Evolutionary conservation across 92 coral and sea anemone species (phyloP).

Genomic region (Desmophyllum pertusum): DNA sequence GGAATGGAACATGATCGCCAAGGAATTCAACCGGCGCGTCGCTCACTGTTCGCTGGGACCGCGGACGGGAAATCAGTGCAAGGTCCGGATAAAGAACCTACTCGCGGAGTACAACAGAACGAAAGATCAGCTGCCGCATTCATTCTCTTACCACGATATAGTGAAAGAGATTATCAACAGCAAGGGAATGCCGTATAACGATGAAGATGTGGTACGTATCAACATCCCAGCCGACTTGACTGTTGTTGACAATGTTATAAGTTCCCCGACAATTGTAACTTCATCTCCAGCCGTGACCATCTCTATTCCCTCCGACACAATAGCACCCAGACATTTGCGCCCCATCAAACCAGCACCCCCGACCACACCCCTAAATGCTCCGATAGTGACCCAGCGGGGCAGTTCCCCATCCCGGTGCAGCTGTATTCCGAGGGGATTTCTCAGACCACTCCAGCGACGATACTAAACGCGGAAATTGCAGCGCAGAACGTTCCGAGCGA

Average conservation of each 20-base stretch:
- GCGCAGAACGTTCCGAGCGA: slow-evolving; percentile 15
- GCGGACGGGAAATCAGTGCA: slow-evolving; percentile 87
- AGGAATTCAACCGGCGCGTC: slow-evolving; percentile 74
- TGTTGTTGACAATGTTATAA: background rate
- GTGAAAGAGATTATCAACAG: slow-evolving; percentile 60
- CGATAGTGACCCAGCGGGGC: slow-evolving; percentile 30
- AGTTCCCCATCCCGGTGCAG: slow-evolving; percentile 24
- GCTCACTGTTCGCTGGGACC: slow-evolving; percentile 78
- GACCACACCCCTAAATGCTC: slow-evolving; percentile 44
- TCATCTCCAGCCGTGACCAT: slow-evolving; percentile 8
- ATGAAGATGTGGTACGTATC: slow-evolving; percentile 28
- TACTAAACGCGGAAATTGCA: background rate
- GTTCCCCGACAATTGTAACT: slow-evolving; percentile 15
- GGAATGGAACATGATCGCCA: slow-evolving; percentile 86
- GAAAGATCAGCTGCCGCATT: slow-evolving; percentile 69
- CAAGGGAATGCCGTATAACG: slow-evolving; percentile 27
- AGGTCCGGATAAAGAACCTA: slow-evolving; percentile 81
- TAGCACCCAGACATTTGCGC: slow-evolving; percentile 17
- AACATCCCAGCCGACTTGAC: slow-evolving; percentile 25
- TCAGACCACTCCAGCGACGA: background rate
- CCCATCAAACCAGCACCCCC: slow-evolving; percentile 46
- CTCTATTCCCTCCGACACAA: slow-evolving; percentile 12
- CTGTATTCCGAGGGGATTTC: slow-evolving; percentile 9
- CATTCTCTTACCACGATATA: slow-evolving; percentile 69
- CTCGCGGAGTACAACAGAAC: slow-evolving; percentile 81